Evolutionary conservation across 2,888 invertebrate genomes (phyloP).

Genomic region (Heteromurus nitidus): DNA sequence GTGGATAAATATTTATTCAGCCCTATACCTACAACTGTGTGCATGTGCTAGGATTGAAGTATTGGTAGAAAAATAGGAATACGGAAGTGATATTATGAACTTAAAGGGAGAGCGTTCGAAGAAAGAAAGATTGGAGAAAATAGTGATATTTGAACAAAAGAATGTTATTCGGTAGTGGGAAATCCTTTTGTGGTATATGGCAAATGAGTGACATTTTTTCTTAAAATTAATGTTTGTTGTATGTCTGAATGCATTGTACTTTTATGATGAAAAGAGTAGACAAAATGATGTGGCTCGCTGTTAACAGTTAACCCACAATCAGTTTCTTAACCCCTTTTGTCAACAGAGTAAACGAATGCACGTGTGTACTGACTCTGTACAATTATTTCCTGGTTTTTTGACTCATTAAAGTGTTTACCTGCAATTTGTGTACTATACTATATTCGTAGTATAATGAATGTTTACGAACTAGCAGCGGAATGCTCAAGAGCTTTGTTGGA

Average conservation of each 20-base stretch:
- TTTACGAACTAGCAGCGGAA: no score
- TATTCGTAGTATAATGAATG: no score
- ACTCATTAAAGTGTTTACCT: no score
- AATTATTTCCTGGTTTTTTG: not conserved
- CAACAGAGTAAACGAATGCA: no score
- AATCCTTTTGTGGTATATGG: constrained; percentile 2
- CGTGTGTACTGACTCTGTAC: no score
- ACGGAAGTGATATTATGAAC: constrained; percentile 41
- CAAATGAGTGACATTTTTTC: constrained; percentile 29
- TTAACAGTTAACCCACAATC: constrained; percentile 13
- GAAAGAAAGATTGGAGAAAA: no score
- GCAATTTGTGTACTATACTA: no score
- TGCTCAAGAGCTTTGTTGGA: no score
- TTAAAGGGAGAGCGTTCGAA: no score
- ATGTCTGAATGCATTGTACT: not conserved
- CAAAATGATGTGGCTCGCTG: not conserved
- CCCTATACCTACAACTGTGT: no score
- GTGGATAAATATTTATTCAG: not conserved
- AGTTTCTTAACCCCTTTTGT: constrained; percentile 22
- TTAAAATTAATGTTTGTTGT: not conserved
- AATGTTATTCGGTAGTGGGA: not conserved
- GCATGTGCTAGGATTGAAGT: no score
- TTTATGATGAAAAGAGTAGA: not conserved
- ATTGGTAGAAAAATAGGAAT: no score
- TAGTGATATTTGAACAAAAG: not conserved